A percentile compares a stretch with the other conserved stretches of the same genome.
phyloP scores from a whole-genome alignment of 2,888 invertebrate genomes.

The Aphodius granarius region DNA sequence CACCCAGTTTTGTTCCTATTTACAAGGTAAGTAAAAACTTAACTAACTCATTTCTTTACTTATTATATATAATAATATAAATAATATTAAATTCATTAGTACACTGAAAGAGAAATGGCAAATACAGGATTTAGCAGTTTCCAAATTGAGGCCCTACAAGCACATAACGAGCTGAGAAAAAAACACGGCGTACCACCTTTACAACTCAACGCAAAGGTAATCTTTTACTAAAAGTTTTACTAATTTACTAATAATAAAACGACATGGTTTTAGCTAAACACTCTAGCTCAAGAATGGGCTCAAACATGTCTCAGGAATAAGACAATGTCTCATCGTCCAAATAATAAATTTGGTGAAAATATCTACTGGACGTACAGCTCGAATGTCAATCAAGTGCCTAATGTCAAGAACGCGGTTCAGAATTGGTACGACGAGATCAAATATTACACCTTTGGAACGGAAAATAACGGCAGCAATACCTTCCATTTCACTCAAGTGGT shows the following conservation, averaged over 20 bases:
- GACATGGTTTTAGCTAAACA: not conserved
- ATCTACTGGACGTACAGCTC: slow-evolving; percentile 61
- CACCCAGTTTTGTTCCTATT: not conserved
- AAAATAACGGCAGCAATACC: slow-evolving; percentile 56
- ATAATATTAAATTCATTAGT: too few relatives aligned
- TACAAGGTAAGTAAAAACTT: not conserved
- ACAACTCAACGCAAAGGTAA: slow-evolving; percentile 48
- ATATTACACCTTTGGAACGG: slow-evolving; percentile 56
- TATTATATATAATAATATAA: not conserved
- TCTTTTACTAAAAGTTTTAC: slow-evolving; percentile 49
- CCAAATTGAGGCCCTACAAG: slow-evolving; percentile 57
- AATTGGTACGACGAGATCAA: slow-evolving; percentile 64
- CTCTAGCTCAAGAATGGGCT: slow-evolving; percentile 69
- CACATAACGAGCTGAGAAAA: slow-evolving; percentile 61
- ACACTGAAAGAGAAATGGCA: too few relatives aligned
- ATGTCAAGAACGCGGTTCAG: slow-evolving; percentile 59
- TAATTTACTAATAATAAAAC: too few relatives aligned
- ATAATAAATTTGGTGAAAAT: slow-evolving; percentile 64
- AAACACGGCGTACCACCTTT: slow-evolving; percentile 61
- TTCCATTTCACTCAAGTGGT: slow-evolving; percentile 63
- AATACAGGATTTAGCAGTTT: slow-evolving; percentile 35
- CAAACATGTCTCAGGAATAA: slow-evolving; percentile 66
- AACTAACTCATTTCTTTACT: not conserved
- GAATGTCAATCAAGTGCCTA: slow-evolving; percentile 56
- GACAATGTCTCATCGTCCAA: slow-evolving; percentile 66